Base-by-base conservation (phyloP, 2,888 invertebrate species). In the Pandemis heparana region DNA sequence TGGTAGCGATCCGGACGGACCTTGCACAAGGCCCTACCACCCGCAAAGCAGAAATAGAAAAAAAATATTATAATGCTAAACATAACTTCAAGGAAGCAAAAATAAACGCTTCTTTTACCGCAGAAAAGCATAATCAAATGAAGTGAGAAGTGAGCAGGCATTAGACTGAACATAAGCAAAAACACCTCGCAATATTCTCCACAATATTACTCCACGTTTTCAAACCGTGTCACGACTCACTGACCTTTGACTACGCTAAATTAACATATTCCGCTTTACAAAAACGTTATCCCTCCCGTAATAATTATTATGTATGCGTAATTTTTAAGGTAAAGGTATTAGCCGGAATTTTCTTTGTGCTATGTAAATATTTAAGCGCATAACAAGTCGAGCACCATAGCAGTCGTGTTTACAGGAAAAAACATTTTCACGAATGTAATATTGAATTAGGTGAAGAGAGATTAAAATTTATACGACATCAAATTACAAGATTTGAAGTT, bases 201-300 rank as follows among this genome's bases (percentile, higher is more conserved):
- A 41, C 23, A 14, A 62, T 70, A 67, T 62, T 32, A 23, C 41
- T 41, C 23, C 39, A 53, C 41, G 32, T 70, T 63, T 51, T 18
- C 10, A 63, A 70, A 41, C 62, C 39, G 41, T 56, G 43, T 41
- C 53, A 41, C 39, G 63, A 56, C 32, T 70, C 53, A 70, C 41
- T 63, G 53, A 32, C 62, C 70, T 70, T 63, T 53, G 12, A 51
- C 53, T 41, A 16, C 41, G 43, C 62, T 43, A 70, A 53, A 70
- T 70, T 56, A 70, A 53, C 53, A 56, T 63, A 23, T 62, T 62
- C 39, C 53, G 16, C 62, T 48, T 32, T 14, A 32, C 46, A 32
- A 63, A 63, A 63, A 63, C 51, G 51, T 56, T 53, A 51, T 62
- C 16, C 48, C 18, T 62, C 18, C 12, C n/a, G 23, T 53, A 16